Conservation (phyloP, 2,113 vertebrate species). For the Gobiocypris rarus region DNA sequence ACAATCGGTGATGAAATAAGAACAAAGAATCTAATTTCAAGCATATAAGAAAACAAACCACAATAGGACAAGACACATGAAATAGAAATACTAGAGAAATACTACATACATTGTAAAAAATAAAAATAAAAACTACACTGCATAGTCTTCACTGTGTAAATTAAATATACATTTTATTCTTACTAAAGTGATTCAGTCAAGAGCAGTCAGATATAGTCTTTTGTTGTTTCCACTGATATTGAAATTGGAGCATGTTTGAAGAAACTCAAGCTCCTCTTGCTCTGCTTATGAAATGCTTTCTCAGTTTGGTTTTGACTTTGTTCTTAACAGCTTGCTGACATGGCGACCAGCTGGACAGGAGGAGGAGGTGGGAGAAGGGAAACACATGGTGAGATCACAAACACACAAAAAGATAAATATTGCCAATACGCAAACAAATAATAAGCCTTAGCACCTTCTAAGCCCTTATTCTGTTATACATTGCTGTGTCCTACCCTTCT, state of each 20-base stretch:
- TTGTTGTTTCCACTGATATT: conserved; percentile 1
- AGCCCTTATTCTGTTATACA: conserved; percentile 11
- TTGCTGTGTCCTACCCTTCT: not conserved
- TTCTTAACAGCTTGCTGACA: conserved; percentile 84
- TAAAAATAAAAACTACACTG: no score
- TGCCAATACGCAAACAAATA: not conserved
- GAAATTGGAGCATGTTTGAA: not conserved
- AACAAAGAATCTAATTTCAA: no score
- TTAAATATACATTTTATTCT: no score
- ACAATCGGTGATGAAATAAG: no score
- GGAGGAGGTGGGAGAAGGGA: conserved; percentile 85
- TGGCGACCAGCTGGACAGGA: conserved; percentile 93
- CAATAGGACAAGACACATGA: no score
- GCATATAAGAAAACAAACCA: no score
- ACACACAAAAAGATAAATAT: conserved; percentile 35
- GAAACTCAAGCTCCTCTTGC: not conserved
- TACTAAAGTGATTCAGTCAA: no score
- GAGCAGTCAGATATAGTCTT: no score
- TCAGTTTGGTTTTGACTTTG: conserved; percentile 50
- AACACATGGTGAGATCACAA: conserved; percentile 83
- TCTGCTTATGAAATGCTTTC: conserved; percentile 44
- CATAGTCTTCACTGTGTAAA: no score
- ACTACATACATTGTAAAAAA: no score
- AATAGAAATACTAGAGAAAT: no score
- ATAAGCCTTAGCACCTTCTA: not conserved